Evolutionary conservation across 2,113 vertebrate genomes (phyloP), one percentile per base, ranked within the genome.

Genomic region (Sitta europaea): DNA sequence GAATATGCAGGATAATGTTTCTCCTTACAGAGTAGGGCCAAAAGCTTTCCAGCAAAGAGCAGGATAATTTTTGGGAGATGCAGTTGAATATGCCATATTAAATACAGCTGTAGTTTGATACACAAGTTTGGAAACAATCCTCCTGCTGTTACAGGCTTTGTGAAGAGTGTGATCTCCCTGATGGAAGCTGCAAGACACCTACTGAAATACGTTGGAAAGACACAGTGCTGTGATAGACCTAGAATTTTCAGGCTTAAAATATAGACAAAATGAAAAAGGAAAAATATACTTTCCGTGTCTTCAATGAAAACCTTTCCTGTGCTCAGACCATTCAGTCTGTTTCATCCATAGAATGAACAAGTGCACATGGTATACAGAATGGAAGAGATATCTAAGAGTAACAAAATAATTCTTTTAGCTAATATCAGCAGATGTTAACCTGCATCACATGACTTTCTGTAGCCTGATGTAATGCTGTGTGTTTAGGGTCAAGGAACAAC

Each of bases 291-390:
- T 68, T 62, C 45, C 35, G 5, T 28, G 31, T 82, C 28, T 93
- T 91, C 59, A 71, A 28, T 33, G 5, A 58, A 80, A 93, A 55
- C 5, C 10, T 86, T 70, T 65, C 5, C 33, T 40, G 22, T 33
- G 27, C 33, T 68, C 33, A 79, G 33, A 51, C 14, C 9, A 19
- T 65, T 75, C 10, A 47, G 48, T 38, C 14, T 35, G 8, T 65
- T 91, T 54, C 4, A 53, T 78, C 76, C 25, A 11, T 47, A n/a
- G 20, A 76, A 50, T 16, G 17, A 21, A 79, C 66, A 7, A 35
- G 22, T 54, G 14, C 3, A 2, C 0, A 0, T n/a, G 55, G 7
- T 50, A 53, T 28, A 29, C 24, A 73, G 33, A 68, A 29, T 55
- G 14, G 58, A 76, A 73, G 22, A 66, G 15, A 23, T 21, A 38